These are phyloP conservation scores for Chlorodrepanis virens DNA, from an alignment of 2,113 vertebrate genomes.

Conservation along the genomic window DNA sequence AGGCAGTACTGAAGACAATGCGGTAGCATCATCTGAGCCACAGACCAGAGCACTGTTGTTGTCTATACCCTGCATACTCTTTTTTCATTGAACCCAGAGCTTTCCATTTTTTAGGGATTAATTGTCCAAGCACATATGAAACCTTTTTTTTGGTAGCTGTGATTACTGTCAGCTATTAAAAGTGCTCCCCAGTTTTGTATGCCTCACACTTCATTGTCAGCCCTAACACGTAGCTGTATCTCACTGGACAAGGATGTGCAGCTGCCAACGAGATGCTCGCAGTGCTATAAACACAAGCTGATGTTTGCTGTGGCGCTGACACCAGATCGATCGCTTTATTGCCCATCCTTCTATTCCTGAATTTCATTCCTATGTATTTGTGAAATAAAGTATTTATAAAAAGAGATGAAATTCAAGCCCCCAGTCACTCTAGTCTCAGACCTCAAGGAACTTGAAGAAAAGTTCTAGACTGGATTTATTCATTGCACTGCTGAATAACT, in stretches of 20 bases:
- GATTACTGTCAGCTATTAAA: not conserved
- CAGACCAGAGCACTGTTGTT: not conserved
- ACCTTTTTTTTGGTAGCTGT: not conserved
- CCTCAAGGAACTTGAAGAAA: not conserved
- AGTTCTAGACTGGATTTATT: constrained; percentile 48
- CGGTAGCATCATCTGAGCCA: not conserved
- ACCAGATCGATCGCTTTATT: not conserved
- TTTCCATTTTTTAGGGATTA: not conserved
- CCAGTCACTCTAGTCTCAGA: not conserved
- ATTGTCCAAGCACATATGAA: not conserved
- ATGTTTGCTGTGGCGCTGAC: not conserved
- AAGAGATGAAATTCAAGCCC: not conserved
- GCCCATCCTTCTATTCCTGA: not conserved
- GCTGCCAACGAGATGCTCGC: not conserved
- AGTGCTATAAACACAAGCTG: not conserved
- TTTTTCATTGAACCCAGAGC: not conserved
- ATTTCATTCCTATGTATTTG: not conserved
- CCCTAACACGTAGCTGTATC: not conserved
- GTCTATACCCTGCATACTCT: not conserved
- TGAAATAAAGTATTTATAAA: not conserved
- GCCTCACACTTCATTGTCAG: not conserved
- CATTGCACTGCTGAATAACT: constrained; percentile 23
- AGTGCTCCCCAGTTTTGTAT: not conserved
- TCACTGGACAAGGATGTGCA: not conserved
- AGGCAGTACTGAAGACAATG: not conserved